phyloP scores from a whole-genome alignment of 1,140 invertebrate species.

The Hycleus phaleratus region DNA sequence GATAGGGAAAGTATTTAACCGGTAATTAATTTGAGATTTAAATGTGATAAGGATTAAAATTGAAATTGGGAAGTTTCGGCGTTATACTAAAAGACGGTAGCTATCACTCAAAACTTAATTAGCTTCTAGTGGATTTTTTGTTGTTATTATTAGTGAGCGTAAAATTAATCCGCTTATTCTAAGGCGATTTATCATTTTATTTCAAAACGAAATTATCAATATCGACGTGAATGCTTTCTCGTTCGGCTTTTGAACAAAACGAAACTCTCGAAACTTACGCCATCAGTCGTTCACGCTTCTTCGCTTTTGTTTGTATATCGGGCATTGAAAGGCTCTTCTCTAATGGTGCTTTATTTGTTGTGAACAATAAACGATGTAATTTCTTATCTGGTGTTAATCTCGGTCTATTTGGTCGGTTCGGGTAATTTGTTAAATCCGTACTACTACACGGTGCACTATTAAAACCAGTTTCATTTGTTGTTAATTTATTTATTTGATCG shows the following conservation, averaged over 20 bases:
- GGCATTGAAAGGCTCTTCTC: conserved; percentile 77
- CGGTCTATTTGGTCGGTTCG: neutral
- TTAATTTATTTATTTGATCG: conserved; percentile 29
- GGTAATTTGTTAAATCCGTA: conserved; percentile 20
- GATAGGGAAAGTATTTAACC: too few relatives aligned
- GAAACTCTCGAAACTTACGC: conserved; percentile 49
- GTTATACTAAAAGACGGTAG: too few relatives aligned
- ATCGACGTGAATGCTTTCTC: neutral
- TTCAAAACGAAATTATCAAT: too few relatives aligned
- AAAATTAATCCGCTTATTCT: too few relatives aligned
- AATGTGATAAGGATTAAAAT: too few relatives aligned
- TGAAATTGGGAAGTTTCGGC: too few relatives aligned
- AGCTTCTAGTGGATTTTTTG: too few relatives aligned
- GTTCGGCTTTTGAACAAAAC: neutral
- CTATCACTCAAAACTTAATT: too few relatives aligned
- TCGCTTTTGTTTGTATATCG: conserved; percentile 65
- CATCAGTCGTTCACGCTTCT: conserved; percentile 58
- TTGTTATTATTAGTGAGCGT: too few relatives aligned
- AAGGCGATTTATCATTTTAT: too few relatives aligned
- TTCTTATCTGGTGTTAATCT: conserved; percentile 38
- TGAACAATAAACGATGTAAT: conserved; percentile 44
- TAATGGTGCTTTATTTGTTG: conserved; percentile 49
- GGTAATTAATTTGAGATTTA: too few relatives aligned
- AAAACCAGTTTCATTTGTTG: conserved; percentile 18
- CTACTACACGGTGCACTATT: conserved; percentile 26